Base-by-base conservation (phyloP, 2,888 invertebrate species). In the Limnephilus rhombicus region DNA sequence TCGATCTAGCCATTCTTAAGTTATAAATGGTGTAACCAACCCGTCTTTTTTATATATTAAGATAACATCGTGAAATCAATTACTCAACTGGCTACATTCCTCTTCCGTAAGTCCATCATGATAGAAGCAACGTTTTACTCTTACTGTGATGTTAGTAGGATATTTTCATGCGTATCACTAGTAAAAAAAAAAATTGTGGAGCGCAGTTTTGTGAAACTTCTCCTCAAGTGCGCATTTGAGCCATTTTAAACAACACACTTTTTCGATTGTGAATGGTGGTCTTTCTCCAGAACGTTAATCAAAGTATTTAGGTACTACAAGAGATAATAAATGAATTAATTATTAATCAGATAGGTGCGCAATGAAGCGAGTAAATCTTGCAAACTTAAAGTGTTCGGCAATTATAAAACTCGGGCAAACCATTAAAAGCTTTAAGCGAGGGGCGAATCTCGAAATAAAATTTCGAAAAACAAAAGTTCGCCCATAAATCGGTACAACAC, bases 401-500 rank as follows among this genome's bases (percentile, higher is more conserved):
- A 68, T 68, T 68, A 68, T 24, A 53, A 68, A 68, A n/a, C 68
- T 68, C 68, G 7, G n/a, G 68, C 68, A 24, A 68, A 24, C 68
- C 68, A 68, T 68, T 68, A 68, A 68, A 68, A 82, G 13, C 82
- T 82, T 82, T 13, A 82, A 34, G 82, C 82, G 15, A 13, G 11
- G 29, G 29, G 29, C 18, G 18, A 82, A 82, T 34, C 13, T 82
- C 34, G 82, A 82, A 82, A 82, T 34, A 82, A 29, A 82, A 82
- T 34, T 82, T 82, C 34, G 31, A 24, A 68, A 68, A 68, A 24
- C 68, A 68, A 68, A 68, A 68, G 68, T 68, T 68, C 24, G 24
- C 7, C 29, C 31, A 82, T 34, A 82, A 82, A 82, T 34, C 82
- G 82, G 31, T 82, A 82, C 34, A 82, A 82, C 82, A 82, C 82